Evolutionary conservation across 2,113 vertebrate species (phyloP), one percentile per base, ranked within the genome.

Genomic region (Megaceryle maxima): DNA sequence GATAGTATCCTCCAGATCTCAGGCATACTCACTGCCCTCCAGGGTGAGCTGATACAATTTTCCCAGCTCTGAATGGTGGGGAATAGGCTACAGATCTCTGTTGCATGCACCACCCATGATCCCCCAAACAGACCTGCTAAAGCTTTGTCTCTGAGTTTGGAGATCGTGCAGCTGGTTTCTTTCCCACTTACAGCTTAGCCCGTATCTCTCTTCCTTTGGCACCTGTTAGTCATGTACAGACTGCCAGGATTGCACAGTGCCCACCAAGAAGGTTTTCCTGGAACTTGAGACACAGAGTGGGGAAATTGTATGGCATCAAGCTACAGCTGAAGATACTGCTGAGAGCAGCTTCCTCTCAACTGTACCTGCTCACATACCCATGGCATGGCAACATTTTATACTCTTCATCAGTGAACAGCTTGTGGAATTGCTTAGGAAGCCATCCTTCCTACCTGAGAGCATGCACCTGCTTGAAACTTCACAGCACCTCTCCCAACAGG

Each of bases 81-180:
- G 2, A 67, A 74, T 21, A 5, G 5, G 33, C 18, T 77, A 31
- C 19, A 53, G 10, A 24, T 21, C 9, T 74, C 31, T 77, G 14
- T 1, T 69, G 31, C 15, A 4, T 21, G 10, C 33, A 35, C 7
- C 18, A 37, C 31, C 19, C 6, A 3, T 8, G 41, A 22, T 53
- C 24, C 10, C 7, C 0, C 37, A 0, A 44, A 44, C 4, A 63
- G 31, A 29, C 4, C 13, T 10, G 2, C n/a, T 39, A 44, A 77
- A 75, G 0, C 9, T 50, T 87, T 64, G 11, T 64, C 10, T 83
- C 59, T 25, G 24, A 56, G 8, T 63, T 12, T 75, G 0, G 1
- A 76, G 13, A 33, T n/a, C 5, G 15, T 2, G 8, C 29, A 46
- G 4, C 3, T 46, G 22, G 8, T 10, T 22, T 78, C 56, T 79